Conservation (phyloP, 2,888 invertebrate genomes). For the Baronia brevicornis region DNA sequence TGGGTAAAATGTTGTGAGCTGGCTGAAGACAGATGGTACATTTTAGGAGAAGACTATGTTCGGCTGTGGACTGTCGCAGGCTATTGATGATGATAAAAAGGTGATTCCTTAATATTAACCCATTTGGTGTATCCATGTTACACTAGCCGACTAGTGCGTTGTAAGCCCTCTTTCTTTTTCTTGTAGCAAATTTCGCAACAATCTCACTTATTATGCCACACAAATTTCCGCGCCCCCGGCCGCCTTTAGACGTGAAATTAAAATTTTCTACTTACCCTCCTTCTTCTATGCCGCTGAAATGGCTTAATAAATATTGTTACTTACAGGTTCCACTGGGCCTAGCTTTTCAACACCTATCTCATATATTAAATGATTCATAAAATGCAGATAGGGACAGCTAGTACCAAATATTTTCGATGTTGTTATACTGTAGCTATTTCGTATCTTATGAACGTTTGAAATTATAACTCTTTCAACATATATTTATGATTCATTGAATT, state of each 20-base stretch:
- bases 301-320: slow-evolving; percentile 69
- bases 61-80: no score
- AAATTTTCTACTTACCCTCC: slow-evolving; percentile 71
- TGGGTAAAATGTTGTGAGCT: neutral
- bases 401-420: no score
- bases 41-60: no score
- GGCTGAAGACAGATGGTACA: no score
- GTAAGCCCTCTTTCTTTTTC: slow-evolving; percentile 73
- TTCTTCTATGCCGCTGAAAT: slow-evolving; percentile 54
- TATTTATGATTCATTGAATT: no score
- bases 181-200: slow-evolving; percentile 76
- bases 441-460: no score
- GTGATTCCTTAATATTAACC: no score
- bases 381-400: no score
- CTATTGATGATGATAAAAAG: no score
- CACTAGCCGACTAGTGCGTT: slow-evolving; percentile 29
- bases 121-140: slow-evolving; percentile 33
- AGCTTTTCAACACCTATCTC: slow-evolving; percentile 12
- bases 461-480: no score
- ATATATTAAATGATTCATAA: no score
- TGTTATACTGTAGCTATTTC: no score
- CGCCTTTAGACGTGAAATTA: slow-evolving; percentile 71
- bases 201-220: slow-evolving; percentile 77
- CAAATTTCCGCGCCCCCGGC: slow-evolving; percentile 70
- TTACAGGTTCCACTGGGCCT: slow-evolving; percentile 26